Evolutionary conservation across 2,113 vertebrate species (phyloP), one percentile per base, ranked within the genome.

Genomic region (Mesitornis unicolor): DNA sequence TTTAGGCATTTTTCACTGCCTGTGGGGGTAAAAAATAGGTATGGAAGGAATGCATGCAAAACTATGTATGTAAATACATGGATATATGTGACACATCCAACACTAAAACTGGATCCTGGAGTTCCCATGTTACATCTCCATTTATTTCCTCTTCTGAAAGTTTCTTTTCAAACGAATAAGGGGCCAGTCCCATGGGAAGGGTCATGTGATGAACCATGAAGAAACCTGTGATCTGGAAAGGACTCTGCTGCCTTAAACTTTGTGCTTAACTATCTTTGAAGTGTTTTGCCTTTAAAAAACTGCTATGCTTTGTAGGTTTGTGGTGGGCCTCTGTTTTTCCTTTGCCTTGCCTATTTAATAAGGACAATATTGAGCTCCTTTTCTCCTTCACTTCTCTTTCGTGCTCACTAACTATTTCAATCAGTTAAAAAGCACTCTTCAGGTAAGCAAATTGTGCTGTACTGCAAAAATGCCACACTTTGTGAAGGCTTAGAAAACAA

Each of bases 1-100:
- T 70, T 99, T 99, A 15, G 99, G 99, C 99, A 99, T 99, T 61
- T 97, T 98, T 87, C 31, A 83, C 82, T 59, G 7, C 51, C 96
- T 97, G 93, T 24, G 40, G 14, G 75, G 19, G 8, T 1, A 1
- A 45, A 50, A 90, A 91, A 42, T 0, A 76, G 7, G 13, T 4
- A 48, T 15, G 33, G 20, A 40, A 63, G 11, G 25, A 76, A 76
- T 26, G n/a, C 57, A 87, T 17, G 53, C 7, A 57, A 21, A 75
- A 35, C 16, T 33, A 1, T 9, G 21, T 6, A 19, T 24, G 25
- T 26, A 73, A 29, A 8, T 25, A 53, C 25, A 54, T 0, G 21
- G 50, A 82, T 13, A 79, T 6, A 54, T 5, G 10, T 6, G 43
- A 54, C 20, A 54, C 10, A 57, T 11, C 12, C 68, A 74, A 48